Base-by-base conservation (phyloP, 2,888 invertebrate genomes). In the Platycheirus albimanus region DNA sequence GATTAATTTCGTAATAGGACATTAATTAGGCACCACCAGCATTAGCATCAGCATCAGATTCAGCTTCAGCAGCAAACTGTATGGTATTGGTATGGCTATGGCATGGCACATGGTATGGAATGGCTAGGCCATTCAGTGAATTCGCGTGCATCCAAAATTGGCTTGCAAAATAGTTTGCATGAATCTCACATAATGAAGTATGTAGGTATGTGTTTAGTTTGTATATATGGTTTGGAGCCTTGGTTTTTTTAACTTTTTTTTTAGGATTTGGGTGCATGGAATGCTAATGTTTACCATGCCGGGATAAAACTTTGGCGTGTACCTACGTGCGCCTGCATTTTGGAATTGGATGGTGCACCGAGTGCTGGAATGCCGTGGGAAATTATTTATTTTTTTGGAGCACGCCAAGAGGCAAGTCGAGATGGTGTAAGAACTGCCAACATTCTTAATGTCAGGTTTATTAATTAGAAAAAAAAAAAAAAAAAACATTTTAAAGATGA, bases 1-100 rank as follows among this genome's bases (percentile, higher is more conserved):
- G 69, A 78, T 72, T 74, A 78, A 77, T 77, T 83, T 71, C 83
- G 77, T 72, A 83, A 83, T 78, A 74, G 69, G 83, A 83, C 83
- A 83, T 83, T 83, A 78, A 83, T 78, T 83, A 74, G 83, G 69
- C 69, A 74, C 69, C 63, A 66, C 47, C 47, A 49, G 47, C 66
- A 56, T n/a, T n/a, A n/a, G n/a, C n/a, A n/a, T n/a, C n/a, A n/a
- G n/a, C n/a, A n/a, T n/a, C n/a, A n/a, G n/a, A n/a, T n/a, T n/a
- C n/a, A n/a, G n/a, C n/a, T n/a, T n/a, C n/a, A n/a, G 20, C 38
- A 36, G 49, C 15, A n/a, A n/a, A n/a, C n/a, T n/a, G n/a, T n/a
- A n/a, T n/a, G n/a, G n/a, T n/a, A n/a, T n/a, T n/a, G n/a, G n/a
- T n/a, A n/a, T n/a, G n/a, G n/a, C n/a, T n/a, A n/a, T n/a, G n/a